These are phyloP conservation scores for Leucoraja ocellata DNA, from an alignment of 2,797 vertebrate genomes.

Conservation along the genomic window DNA sequence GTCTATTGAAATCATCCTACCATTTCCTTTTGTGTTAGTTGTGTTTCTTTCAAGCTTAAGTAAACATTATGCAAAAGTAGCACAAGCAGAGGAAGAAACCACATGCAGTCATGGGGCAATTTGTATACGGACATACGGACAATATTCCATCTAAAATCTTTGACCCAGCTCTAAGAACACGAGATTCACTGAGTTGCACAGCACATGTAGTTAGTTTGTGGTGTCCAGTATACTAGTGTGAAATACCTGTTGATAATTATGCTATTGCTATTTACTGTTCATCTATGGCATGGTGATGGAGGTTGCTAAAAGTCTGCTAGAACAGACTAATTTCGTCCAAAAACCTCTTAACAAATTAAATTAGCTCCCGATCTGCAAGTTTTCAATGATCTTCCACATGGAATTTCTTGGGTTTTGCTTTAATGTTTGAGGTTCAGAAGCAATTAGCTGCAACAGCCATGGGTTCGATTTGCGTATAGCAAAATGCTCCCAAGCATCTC, in stretches of 20 bases:
- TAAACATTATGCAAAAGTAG: not conserved
- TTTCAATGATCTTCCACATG: no score
- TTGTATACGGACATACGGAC: not conserved
- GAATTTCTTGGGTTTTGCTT: not conserved
- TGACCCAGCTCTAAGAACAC: not conserved
- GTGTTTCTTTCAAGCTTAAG: not conserved
- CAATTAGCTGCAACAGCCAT: no score
- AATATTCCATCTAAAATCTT: not conserved
- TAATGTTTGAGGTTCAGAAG: not conserved
- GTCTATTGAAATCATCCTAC: not conserved
- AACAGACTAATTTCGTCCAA: no score
- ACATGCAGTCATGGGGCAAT: not conserved
- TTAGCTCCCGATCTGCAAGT: not conserved
- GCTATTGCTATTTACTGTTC: not conserved
- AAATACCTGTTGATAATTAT: not conserved
- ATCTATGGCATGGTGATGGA: not conserved
- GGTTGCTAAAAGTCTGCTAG: no score
- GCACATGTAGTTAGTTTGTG: not conserved
- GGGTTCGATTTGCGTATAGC: no score
- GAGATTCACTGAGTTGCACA: not conserved
- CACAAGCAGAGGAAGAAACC: not conserved
- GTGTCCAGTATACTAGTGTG: not conserved
- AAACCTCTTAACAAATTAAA: not conserved
- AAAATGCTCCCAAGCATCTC: no score
- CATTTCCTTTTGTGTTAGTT: not conserved